These are phyloP conservation scores for Drosophila nigricruria DNA, from an alignment of 2,888 invertebrate genomes.

Conservation along the genomic window DNA sequence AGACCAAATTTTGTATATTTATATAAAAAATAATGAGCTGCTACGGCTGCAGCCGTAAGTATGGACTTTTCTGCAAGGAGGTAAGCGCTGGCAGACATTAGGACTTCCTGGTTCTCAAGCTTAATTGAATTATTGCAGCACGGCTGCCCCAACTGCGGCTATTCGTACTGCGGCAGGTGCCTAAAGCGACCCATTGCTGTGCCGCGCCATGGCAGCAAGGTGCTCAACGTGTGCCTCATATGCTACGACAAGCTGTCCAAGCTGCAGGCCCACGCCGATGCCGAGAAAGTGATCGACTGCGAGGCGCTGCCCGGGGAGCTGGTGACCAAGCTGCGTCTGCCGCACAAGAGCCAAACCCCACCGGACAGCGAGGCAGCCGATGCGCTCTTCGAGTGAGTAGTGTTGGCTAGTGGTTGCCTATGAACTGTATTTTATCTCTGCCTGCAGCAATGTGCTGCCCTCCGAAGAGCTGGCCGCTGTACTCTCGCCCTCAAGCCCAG, in stretches of 20 bases:
- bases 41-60: constrained; percentile 90
- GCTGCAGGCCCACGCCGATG: constrained; percentile 61
- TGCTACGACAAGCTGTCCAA: constrained; percentile 83
- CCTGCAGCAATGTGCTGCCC: constrained; percentile 67
- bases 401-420: background rate
- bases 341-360: constrained; percentile 43
- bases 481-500: constrained; percentile 65
- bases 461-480: constrained; percentile 75
- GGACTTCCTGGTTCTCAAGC: background rate
- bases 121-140: constrained; percentile 86
- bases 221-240: constrained; percentile 89
- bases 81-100: constrained; percentile 84
- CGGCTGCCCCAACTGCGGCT: constrained; percentile 93
- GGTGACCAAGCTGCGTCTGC: constrained; percentile 56
- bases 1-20: background rate
- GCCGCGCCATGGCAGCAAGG: constrained; percentile 87
- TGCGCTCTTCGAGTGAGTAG: constrained; percentile 60
- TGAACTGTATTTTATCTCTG: background rate
- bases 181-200: constrained; percentile 90
- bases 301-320: constrained; percentile 86
- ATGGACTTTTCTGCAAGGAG: constrained; percentile 90
- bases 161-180: constrained; percentile 93
- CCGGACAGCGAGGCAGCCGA: constrained; percentile 48
- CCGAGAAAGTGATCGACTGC: constrained; percentile 72
- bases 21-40: constrained; percentile 88